Conservation (phyloP, 2,888 invertebrate genomes). For the Chaetogeoica ovagalla region DNA sequence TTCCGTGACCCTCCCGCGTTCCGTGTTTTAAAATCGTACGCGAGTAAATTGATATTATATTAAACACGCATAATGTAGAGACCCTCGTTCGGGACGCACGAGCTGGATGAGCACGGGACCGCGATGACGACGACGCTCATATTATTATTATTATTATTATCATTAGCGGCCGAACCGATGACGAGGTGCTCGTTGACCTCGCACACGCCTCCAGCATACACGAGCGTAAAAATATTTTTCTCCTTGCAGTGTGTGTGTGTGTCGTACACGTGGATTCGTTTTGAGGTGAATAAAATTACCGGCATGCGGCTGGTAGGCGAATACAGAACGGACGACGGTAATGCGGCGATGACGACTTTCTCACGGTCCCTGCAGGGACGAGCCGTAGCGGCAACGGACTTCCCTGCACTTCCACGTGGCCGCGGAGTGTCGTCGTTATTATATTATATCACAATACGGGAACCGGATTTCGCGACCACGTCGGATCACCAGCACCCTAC, state of each 20-base stretch:
- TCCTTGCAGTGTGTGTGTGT: neutral
- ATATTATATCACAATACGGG: too few species aligned
- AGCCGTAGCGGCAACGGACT: too few species aligned
- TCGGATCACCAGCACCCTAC: too few species aligned
- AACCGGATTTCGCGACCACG: slow-evolving; percentile 52
- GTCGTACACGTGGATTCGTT: neutral
- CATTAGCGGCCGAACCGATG: neutral
- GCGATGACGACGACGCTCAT: neutral
- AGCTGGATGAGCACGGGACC: slow-evolving; percentile 12
- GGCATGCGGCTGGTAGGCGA: too few species aligned
- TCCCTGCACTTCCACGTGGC: too few species aligned
- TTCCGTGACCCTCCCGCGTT: too few species aligned
- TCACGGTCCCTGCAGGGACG: slow-evolving; percentile 27
- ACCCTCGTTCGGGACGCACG: slow-evolving; percentile 39
- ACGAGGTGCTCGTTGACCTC: slow-evolving; percentile 9
- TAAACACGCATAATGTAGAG: neutral
- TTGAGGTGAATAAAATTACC: neutral
- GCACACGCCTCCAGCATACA: neutral
- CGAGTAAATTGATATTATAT: too few species aligned
- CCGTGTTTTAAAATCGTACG: too few species aligned
- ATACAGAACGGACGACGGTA: too few species aligned
- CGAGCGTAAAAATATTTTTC: too few species aligned
- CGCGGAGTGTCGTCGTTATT: too few species aligned
- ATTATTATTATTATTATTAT: neutral
- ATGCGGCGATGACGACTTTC: slow-evolving; percentile 31